Evolutionary conservation across 2,113 vertebrate species (phyloP).

Genomic region (Xyliphius kryptos): DNA sequence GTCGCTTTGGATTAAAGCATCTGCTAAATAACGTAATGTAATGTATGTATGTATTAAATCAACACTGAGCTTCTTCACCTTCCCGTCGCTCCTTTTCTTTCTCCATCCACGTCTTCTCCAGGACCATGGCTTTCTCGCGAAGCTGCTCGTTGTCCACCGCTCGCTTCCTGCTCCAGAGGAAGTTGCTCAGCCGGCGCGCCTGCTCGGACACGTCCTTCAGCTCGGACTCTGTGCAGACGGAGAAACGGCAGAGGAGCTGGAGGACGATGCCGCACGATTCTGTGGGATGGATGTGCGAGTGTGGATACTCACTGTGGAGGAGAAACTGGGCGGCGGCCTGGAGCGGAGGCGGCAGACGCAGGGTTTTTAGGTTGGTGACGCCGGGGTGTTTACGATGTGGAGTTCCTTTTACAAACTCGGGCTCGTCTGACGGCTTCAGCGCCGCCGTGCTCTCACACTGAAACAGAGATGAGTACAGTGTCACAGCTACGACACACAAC

Average conservation of each 20-base stretch:
- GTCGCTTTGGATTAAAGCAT: too few relatives aligned
- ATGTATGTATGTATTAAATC: not conserved
- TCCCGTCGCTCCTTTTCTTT: slow-evolving; percentile 36
- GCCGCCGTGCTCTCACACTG: slow-evolving; percentile 46
- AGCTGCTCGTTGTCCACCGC: slow-evolving; percentile 58
- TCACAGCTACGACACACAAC: not conserved
- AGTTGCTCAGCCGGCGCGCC: slow-evolving; percentile 59
- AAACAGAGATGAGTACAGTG: not conserved
- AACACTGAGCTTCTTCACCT: slow-evolving; percentile 18
- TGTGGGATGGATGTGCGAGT: not conserved
- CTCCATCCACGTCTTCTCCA: slow-evolving; percentile 63
- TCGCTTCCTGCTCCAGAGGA: slow-evolving; percentile 80
- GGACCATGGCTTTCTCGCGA: slow-evolving; percentile 53
- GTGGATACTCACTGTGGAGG: slow-evolving; percentile 56
- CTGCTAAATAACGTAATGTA: too few relatives aligned
- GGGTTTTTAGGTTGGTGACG: slow-evolving; percentile 62
- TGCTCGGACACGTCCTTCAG: slow-evolving; percentile 53
- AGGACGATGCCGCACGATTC: too few relatives aligned
- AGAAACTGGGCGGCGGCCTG: slow-evolving; percentile 56
- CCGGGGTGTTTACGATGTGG: slow-evolving; percentile 75
- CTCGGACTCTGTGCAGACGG: slow-evolving; percentile 53
- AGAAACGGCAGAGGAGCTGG: too few relatives aligned
- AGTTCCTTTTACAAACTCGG: slow-evolving; percentile 63
- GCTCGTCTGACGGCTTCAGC: slow-evolving; percentile 47
- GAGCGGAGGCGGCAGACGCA: slow-evolving; percentile 62